Conservation (phyloP, 2,113 vertebrate genomes). For the Egretta garzetta region DNA sequence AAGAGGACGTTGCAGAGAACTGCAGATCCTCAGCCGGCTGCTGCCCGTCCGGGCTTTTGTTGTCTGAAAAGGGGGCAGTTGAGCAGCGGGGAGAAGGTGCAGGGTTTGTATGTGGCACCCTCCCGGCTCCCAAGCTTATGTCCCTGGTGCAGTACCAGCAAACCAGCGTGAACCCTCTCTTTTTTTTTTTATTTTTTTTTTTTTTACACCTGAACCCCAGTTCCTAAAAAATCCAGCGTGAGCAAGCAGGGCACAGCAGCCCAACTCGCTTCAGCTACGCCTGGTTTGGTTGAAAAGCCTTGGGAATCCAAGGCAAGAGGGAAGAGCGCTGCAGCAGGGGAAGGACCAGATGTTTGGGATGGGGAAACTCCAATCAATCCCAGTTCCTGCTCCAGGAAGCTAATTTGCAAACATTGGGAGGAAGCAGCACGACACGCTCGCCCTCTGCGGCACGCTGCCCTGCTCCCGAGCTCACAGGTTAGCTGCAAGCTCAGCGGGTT, state of each 20-base stretch:
- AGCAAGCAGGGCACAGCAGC: not conserved
- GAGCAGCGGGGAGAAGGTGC: not conserved
- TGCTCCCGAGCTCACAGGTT: not conserved
- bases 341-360: not conserved
- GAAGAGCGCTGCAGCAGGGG: not conserved
- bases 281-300: not conserved
- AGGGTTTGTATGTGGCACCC: not conserved
- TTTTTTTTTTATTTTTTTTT: not conserved
- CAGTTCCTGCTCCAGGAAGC: slow-evolving; percentile 15
- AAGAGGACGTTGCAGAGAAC: not conserved
- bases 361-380: not conserved
- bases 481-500: not conserved
- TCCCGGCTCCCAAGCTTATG: not conserved
- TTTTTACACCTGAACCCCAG: not conserved
- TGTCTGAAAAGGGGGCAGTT: accelerated
- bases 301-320: not conserved
- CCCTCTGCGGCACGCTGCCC: not conserved
- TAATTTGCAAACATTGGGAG: not conserved
- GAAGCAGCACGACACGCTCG: not conserved
- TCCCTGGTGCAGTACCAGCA: not conserved
- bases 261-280: accelerated
- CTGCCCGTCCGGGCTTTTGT: not conserved
- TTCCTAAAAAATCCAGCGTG: not conserved
- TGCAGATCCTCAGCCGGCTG: not conserved
- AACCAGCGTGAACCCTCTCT: not conserved